These are phyloP conservation scores for Neelides folsomi DNA, from an alignment of 2,888 invertebrate species.

Conservation along the genomic window DNA sequence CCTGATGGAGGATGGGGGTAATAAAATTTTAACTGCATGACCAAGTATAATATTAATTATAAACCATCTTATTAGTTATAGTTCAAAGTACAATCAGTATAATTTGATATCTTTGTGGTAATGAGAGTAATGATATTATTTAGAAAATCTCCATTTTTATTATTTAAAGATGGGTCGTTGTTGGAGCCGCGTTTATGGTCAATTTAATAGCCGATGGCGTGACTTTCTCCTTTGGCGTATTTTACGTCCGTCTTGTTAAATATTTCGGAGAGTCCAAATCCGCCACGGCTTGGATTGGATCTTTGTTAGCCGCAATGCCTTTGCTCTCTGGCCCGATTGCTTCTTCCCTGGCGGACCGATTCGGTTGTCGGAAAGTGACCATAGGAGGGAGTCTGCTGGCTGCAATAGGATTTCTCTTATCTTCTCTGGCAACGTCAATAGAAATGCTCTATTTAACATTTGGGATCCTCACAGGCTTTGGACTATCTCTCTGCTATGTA, in stretches of 20 bases:
- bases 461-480: slow-evolving; percentile 70
- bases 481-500: slow-evolving; percentile 71
- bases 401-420: slow-evolving; percentile 60
- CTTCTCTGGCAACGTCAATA: slow-evolving; percentile 57
- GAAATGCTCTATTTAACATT: slow-evolving; percentile 66
- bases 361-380: slow-evolving; percentile 63
- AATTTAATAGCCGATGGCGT: slow-evolving; percentile 85
- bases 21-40: slow-evolving; percentile 4
- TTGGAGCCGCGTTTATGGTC: slow-evolving; percentile 73
- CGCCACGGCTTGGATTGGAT: slow-evolving; percentile 79
- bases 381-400: slow-evolving; percentile 65
- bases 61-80: too few relatives aligned
- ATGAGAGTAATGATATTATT: too few relatives aligned
- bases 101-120: too few relatives aligned
- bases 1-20: slow-evolving; percentile 33
- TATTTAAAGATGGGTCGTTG: slow-evolving; percentile 78
- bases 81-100: too few relatives aligned
- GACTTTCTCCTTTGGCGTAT: slow-evolving; percentile 81
- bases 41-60: too few relatives aligned
- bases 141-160: too few relatives aligned
- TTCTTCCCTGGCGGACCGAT: slow-evolving; percentile 44
- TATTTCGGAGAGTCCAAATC: slow-evolving; percentile 73
- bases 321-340: slow-evolving; percentile 72
- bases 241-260: slow-evolving; percentile 69
- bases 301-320: slow-evolving; percentile 83